phyloP scores from a whole-genome alignment of 2,113 vertebrate genomes.

The Alligator sinensis region DNA sequence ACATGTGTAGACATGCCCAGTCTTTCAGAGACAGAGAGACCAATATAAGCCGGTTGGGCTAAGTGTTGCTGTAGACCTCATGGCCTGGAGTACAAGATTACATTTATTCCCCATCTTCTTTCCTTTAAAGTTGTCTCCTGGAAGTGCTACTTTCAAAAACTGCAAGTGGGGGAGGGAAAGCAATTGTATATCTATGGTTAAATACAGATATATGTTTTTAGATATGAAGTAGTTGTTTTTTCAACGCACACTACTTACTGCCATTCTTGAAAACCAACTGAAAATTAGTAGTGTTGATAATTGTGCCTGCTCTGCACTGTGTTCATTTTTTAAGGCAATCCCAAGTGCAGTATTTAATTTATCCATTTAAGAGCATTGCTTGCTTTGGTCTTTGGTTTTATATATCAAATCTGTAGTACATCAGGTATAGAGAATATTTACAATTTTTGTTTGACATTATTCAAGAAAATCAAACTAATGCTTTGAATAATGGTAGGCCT shows the following conservation, averaged over 20 bases:
- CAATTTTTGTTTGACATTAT: neutral
- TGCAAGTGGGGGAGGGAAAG: neutral
- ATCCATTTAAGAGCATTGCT: neutral
- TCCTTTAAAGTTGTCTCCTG: neutral
- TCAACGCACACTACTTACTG: neutral
- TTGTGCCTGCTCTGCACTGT: neutral
- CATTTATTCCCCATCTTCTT: neutral
- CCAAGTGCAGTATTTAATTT: neutral
- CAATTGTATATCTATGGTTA: too few relatives aligned
- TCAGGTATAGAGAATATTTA: neutral
- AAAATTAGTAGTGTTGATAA: neutral
- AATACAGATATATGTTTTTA: too few relatives aligned
- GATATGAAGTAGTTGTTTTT: neutral
- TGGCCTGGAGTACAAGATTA: neutral
- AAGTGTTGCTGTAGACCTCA: neutral
- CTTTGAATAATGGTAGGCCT: neutral
- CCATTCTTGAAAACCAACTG: neutral
- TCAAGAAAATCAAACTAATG: neutral
- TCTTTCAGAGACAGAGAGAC: neutral
- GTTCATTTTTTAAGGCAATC: neutral
- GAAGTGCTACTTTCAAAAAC: neutral
- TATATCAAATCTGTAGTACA: neutral
- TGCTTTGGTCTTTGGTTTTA: neutral
- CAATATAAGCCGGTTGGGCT: neutral
- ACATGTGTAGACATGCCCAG: too few relatives aligned